Percentiles rank a stretch among this genome's conserved stretches.
phyloP scores from a whole-genome alignment of 2,888 invertebrate genomes.

The Hesperia comma region DNA sequence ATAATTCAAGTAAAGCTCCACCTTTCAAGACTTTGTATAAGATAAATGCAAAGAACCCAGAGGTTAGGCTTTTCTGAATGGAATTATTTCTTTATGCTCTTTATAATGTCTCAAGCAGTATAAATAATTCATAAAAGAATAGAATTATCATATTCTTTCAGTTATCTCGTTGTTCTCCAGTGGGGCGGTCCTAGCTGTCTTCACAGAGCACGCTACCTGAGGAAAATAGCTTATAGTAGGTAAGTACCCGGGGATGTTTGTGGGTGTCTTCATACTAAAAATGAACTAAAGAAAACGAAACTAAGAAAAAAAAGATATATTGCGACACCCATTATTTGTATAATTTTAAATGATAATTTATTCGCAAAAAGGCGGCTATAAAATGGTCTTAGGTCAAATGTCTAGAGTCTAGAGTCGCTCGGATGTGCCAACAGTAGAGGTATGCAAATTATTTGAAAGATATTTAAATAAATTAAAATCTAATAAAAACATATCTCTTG shows the following conservation, averaged over 20 bases:
- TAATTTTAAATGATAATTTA: no score
- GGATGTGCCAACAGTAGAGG: no score
- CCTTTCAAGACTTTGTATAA: slow-evolving; percentile 9
- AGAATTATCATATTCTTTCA: slow-evolving; percentile 47
- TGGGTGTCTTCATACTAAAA: no score
- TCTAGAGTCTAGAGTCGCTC: no score
- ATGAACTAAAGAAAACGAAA: no score
- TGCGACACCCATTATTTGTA: no score
- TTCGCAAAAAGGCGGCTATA: no score
- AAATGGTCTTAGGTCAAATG: no score
- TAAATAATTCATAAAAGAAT: slow-evolving; percentile 49
- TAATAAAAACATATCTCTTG: no score
- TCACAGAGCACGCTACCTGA: not conserved
- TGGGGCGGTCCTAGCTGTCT: not conserved
- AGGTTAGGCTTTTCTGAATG: slow-evolving; percentile 31
- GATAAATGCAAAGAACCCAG: slow-evolving; percentile 19
- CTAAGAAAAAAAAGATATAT: no score
- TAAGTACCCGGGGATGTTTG: not conserved
- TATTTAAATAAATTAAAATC: no score
- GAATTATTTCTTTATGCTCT: slow-evolving; percentile 40
- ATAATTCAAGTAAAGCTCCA: slow-evolving; percentile 5
- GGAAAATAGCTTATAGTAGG: not conserved
- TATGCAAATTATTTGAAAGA: no score
- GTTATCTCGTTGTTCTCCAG: slow-evolving; percentile 33
- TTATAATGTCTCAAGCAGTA: slow-evolving; percentile 42